Percentiles rank a stretch among this genome's conserved stretches.
phyloP scores from a whole-genome alignment of 2,113 vertebrate species.

The Crotalus tigris region DNA sequence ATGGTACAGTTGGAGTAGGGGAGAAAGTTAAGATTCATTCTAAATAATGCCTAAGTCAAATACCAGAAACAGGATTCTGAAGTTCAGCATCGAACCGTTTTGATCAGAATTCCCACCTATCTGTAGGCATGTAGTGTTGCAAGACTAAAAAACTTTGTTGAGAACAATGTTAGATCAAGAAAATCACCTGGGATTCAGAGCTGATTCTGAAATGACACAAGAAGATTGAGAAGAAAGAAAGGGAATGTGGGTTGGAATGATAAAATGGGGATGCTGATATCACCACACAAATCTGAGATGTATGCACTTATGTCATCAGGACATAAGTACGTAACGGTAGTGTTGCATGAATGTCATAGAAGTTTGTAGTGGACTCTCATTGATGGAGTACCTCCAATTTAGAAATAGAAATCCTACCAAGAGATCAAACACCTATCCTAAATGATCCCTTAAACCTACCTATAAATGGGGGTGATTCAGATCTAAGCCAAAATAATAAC shows the following conservation, averaged over 20 bases:
- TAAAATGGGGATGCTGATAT: neutral
- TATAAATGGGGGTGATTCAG: neutral
- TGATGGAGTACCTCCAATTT: neutral
- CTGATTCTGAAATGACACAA: neutral
- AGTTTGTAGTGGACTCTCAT: neutral
- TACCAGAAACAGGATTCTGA: neutral
- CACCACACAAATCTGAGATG: neutral
- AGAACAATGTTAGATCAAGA: neutral
- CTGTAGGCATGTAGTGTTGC: neutral
- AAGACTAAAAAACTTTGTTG: neutral
- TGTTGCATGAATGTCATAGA: neutral
- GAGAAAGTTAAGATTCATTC: neutral
- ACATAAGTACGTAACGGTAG: neutral
- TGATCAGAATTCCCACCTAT: neutral
- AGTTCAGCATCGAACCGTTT: neutral
- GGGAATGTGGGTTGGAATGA: neutral
- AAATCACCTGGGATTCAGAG: neutral
- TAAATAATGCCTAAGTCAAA: neutral
- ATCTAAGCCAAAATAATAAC: neutral
- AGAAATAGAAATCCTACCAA: neutral
- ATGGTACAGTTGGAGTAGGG: neutral
- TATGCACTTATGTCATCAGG: neutral
- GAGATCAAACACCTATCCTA: neutral
- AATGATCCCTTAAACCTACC: neutral
- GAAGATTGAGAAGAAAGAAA: neutral